A percentile compares a stretch with the other conserved stretches of the same genome.
Evolutionary conservation across 2,797 vertebrate species (phyloP).

Genomic region (Amniataba percoides): DNA sequence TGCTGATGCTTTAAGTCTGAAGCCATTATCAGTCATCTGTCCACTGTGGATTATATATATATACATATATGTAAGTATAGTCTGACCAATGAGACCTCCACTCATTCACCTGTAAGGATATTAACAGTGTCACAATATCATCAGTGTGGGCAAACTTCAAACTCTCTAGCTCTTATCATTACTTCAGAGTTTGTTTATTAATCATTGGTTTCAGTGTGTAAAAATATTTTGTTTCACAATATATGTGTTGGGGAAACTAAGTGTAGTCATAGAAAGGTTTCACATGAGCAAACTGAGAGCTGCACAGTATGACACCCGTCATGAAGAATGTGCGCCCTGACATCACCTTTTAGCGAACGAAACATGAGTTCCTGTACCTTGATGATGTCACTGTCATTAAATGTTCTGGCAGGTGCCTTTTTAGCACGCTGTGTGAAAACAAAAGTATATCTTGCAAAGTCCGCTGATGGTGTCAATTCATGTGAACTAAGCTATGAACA

Average conservation of each 20-base stretch:
- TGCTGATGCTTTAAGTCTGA: too few species aligned
- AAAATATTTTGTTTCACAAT: too few species aligned
- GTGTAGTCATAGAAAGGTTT: too few species aligned
- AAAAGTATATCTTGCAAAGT: neutral
- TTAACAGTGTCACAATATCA: neutral
- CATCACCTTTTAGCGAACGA: neutral
- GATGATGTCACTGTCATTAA: conserved; percentile 41
- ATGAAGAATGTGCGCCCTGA: conserved; percentile 1
- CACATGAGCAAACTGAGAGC: neutral
- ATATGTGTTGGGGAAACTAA: too few species aligned
- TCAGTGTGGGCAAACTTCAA: neutral
- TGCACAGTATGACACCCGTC: neutral
- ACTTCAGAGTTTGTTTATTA: neutral
- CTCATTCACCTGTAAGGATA: neutral
- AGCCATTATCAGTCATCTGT: neutral
- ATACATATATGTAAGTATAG: too few species aligned
- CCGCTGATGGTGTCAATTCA: neutral
- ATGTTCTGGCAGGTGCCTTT: conserved; percentile 16
- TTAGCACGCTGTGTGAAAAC: neutral
- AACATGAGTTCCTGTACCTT: conserved; percentile 1
- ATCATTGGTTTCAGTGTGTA: conserved; percentile 36
- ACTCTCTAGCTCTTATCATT: neutral
- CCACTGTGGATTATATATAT: too few species aligned
- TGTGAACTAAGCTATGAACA: neutral
- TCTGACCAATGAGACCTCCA: neutral